Evolutionary conservation across 2,888 invertebrate genomes (phyloP).

Genomic region (Drosophila cracens): DNA sequence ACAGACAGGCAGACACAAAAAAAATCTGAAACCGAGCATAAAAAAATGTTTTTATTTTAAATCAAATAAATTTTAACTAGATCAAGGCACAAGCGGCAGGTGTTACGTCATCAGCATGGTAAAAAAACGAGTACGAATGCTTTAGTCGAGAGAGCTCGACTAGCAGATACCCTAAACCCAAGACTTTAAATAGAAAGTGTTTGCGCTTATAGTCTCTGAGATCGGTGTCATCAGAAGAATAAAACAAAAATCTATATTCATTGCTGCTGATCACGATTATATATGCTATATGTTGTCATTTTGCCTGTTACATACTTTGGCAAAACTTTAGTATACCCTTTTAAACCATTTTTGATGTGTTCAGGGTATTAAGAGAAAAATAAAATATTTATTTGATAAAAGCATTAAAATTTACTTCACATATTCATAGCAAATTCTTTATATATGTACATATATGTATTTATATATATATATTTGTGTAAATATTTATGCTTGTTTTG

Average conservation of each 20-base stretch:
- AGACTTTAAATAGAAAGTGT: background rate
- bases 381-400: constrained; percentile 38
- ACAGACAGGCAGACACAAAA: background rate
- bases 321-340: background rate
- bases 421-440: background rate
- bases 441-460: background rate
- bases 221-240: no score
- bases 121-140: background rate
- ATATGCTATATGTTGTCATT: background rate
- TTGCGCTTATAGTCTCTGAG: background rate
- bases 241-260: background rate
- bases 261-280: background rate
- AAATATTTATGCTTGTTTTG: constrained; percentile 12
- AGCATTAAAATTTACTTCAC: constrained; percentile 36
- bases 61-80: constrained; percentile 41
- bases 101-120: constrained; percentile 33
- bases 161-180: background rate
- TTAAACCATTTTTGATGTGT: background rate
- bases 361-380: background rate
- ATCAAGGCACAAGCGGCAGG: constrained; percentile 28
- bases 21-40: background rate
- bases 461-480: background rate
- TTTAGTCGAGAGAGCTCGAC: background rate
- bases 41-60: constrained; percentile 15
- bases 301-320: background rate